These are phyloP conservation scores for Poeciliopsis turrubarensis DNA, from an alignment of 2,113 vertebrate species.

Conservation along the genomic window DNA sequence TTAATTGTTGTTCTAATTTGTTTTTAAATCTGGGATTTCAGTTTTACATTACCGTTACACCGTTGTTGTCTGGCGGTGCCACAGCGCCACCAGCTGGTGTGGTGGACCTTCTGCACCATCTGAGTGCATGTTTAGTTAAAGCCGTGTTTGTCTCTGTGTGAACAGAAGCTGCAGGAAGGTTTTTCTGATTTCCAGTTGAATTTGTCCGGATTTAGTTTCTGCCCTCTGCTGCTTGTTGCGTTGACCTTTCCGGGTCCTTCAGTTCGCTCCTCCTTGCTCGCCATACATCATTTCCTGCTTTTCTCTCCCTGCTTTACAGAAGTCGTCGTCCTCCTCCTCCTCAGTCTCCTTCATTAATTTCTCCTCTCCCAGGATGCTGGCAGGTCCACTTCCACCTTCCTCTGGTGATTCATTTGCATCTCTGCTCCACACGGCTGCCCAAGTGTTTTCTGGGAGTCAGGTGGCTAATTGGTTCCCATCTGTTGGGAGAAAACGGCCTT, in stretches of 20 bases:
- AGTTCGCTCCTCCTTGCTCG: not conserved
- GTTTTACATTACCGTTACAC: too few species aligned
- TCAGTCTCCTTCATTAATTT: conserved; percentile 59
- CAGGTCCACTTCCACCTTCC: conserved; percentile 48
- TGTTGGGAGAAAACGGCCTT: conserved; percentile 63
- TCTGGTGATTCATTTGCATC: conserved; percentile 66
- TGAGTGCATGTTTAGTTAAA: too few species aligned
- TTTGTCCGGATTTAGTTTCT: not conserved
- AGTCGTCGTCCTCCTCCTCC: conserved; percentile 14
- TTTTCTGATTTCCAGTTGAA: conserved; percentile 15
- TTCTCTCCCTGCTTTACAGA: conserved; percentile 40
- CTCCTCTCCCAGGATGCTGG: conserved; percentile 48
- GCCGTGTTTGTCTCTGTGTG: too few species aligned
- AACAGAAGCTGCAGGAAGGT: too few species aligned
- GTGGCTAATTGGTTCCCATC: conserved; percentile 78
- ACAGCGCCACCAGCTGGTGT: too few species aligned
- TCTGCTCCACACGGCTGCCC: conserved; percentile 62
- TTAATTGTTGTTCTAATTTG: too few species aligned
- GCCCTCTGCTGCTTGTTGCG: not conserved
- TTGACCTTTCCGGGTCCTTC: conserved; percentile 13
- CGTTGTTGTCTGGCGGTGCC: too few species aligned
- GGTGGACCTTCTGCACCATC: too few species aligned
- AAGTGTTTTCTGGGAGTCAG: conserved; percentile 71
- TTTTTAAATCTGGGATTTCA: too few species aligned
- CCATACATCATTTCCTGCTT: conserved; percentile 49